phyloP scores from a whole-genome alignment of 1,140 invertebrate genomes.

The Orius insidiosus region DNA sequence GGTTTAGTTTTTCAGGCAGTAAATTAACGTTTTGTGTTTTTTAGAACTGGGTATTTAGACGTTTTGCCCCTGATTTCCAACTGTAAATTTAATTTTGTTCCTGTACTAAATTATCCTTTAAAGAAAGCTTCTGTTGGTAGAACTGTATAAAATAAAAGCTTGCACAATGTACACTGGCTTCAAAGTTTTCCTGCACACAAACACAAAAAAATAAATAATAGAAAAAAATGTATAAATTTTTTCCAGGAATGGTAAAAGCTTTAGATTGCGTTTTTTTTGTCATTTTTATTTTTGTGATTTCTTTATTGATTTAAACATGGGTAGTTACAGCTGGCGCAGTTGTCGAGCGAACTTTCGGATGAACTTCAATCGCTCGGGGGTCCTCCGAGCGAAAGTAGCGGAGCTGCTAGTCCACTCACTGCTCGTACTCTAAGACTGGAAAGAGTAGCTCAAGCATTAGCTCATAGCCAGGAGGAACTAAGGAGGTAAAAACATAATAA shows the following conservation, averaged over 20 bases:
- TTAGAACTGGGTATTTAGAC: too few relatives aligned
- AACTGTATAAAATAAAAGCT: too few relatives aligned
- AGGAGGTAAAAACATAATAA: conserved; percentile 36
- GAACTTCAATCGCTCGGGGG: conserved; percentile 42
- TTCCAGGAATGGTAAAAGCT: conserved; percentile 7
- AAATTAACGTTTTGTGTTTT: too few relatives aligned
- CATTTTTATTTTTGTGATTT: not conserved
- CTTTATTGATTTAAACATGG: conserved; percentile 1
- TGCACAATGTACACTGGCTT: not conserved
- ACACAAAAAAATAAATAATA: conserved; percentile 5
- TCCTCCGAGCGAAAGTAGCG: conserved; percentile 41
- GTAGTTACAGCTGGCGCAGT: conserved; percentile 47
- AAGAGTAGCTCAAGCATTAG: conserved; percentile 64
- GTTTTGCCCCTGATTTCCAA: too few relatives aligned
- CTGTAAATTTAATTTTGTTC: too few relatives aligned
- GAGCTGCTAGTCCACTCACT: conserved; percentile 64
- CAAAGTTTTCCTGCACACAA: not conserved
- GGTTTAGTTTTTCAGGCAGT: too few relatives aligned
- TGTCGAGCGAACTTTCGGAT: conserved; percentile 41
- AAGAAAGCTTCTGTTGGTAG: too few relatives aligned
- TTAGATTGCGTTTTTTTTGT: not conserved
- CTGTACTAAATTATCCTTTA: too few relatives aligned
- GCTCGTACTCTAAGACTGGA: conserved; percentile 70
- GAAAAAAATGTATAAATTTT: conserved; percentile 12
- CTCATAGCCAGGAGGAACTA: conserved; percentile 74